Conservation (phyloP, 2,113 vertebrate species). For the Cryptoleucopteryx plumbea region DNA sequence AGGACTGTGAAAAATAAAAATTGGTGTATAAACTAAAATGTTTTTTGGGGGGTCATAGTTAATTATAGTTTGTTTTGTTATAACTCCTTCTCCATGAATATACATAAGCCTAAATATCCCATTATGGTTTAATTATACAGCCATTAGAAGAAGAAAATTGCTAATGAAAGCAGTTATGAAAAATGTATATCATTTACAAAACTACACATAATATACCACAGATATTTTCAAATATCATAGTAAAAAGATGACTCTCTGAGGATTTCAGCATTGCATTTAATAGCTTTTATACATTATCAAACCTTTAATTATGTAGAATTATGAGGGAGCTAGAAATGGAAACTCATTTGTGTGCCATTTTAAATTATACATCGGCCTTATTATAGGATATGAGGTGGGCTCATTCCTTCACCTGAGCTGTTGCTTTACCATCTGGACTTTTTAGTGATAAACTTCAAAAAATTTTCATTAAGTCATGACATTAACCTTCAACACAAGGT, state of each 20-base stretch:
- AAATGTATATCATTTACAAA: constrained; percentile 54
- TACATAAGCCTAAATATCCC: constrained; percentile 55
- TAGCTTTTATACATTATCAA: constrained; percentile 22
- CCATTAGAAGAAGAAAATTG: constrained; percentile 64
- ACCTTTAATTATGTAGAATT: constrained; percentile 39
- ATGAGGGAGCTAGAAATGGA: neutral
- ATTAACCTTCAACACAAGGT: constrained; percentile 19
- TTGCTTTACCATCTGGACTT: neutral
- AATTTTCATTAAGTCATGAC: neutral
- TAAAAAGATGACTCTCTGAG: constrained; percentile 24
- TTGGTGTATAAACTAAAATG: neutral
- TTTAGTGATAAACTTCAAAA: neutral
- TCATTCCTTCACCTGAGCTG: constrained; percentile 18
- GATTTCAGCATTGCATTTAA: constrained; percentile 35
- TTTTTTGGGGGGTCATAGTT: neutral
- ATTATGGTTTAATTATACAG: constrained; percentile 68
- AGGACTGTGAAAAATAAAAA: neutral
- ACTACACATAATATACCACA: neutral
- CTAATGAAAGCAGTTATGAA: constrained; percentile 59
- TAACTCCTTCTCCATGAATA: constrained; percentile 53
- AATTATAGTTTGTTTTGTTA: constrained; percentile 58
- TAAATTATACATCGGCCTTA: neutral
- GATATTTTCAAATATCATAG: constrained; percentile 26
- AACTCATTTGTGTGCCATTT: constrained; percentile 19
- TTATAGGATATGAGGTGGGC: neutral